These are phyloP conservation scores for Saturnia pavonia DNA, from an alignment of 2,888 invertebrate genomes.

Conservation along the genomic window DNA sequence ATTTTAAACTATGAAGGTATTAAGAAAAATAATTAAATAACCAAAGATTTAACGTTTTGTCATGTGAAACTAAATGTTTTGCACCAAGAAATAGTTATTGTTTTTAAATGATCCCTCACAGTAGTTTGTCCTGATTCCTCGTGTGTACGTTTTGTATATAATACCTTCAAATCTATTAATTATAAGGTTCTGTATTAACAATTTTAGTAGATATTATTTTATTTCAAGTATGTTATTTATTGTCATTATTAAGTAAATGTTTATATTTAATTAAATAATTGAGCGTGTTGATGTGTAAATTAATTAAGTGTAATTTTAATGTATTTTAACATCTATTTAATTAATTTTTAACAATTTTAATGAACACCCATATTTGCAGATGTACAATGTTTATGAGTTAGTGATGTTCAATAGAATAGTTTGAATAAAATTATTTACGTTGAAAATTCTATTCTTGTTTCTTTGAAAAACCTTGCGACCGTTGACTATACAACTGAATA, in stretches of 20 bases:
- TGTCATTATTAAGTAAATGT: constrained; percentile 68
- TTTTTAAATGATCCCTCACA: constrained; percentile 12
- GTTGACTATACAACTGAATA: neutral
- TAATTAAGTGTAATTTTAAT: constrained; percentile 65
- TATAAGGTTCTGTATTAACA: constrained; percentile 67
- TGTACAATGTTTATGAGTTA: constrained; percentile 81
- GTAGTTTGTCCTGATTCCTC: constrained; percentile 52
- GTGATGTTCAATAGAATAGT: constrained; percentile 82
- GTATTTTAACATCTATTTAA: constrained; percentile 46
- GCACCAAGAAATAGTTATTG: constrained; percentile 12
- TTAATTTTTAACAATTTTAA: constrained; percentile 56
- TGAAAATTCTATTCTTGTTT: constrained; percentile 75
- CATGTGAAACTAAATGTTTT: neutral
- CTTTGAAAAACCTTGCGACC: constrained; percentile 34
- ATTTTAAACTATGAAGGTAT: constrained; percentile 39
- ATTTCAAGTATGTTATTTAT: constrained; percentile 77
- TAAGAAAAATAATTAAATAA: constrained; percentile 38
- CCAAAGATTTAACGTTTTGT: constrained; percentile 20
- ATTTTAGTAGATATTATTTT: constrained; percentile 64
- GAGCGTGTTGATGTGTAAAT: constrained; percentile 72
- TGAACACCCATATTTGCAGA: constrained; percentile 78
- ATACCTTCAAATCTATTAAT: constrained; percentile 56
- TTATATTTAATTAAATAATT: constrained; percentile 71
- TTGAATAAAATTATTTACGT: constrained; percentile 83
- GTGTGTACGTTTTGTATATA: constrained; percentile 53